Evolutionary conservation across 2,888 invertebrate genomes (phyloP), one percentile per base, ranked within the genome.

Genomic region (Thereva nobilitata): DNA sequence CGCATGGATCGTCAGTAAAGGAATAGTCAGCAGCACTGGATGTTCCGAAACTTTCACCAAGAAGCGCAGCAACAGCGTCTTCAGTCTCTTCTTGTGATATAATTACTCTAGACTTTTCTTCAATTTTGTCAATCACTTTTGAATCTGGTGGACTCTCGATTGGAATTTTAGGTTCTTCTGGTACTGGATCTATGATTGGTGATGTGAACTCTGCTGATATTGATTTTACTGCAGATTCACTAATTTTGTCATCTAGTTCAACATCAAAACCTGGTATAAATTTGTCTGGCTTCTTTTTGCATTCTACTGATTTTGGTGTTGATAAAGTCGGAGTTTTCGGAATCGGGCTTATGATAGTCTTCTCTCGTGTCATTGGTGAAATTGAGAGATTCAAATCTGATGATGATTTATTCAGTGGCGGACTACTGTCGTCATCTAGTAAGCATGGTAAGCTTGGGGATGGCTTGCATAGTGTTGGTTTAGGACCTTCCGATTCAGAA

Each of bases 61-160:
- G 80, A 38, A 95, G 81, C 1, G 94, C 93, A 6, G 93, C 93
- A 0, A 95, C 94, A 0, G 95, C 95, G 78, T 93, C 93, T 79
- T 92, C 94, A 0, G 94, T 95, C 81, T 95, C 94, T 82, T 94
- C 94, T 80, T 94, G 94, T 0, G 93, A 94, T 74, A 94, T 94
- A 0, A 91, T 84, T 7, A 90, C 91, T 55, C 92, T 85, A 0
- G 90, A 90, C 75, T 92, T 92, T 75, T 92, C 92, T 70, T 91
- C 90, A 0, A 80, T 71, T 75, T 87, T 87, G 59, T 86, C 86
- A 54, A 75, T 34, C 73, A 85, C 85, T 8, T 81, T 79, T 65
- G 77, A 79, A 74, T 77, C 82, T 4, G 80, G 76, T 1, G 77
- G 76, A 8, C 82, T 82, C 71, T 78, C 80, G 7, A 79, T 75